phyloP scores from a whole-genome alignment of 1,140 invertebrate genomes.

The Zaprionus ghesquierei region DNA sequence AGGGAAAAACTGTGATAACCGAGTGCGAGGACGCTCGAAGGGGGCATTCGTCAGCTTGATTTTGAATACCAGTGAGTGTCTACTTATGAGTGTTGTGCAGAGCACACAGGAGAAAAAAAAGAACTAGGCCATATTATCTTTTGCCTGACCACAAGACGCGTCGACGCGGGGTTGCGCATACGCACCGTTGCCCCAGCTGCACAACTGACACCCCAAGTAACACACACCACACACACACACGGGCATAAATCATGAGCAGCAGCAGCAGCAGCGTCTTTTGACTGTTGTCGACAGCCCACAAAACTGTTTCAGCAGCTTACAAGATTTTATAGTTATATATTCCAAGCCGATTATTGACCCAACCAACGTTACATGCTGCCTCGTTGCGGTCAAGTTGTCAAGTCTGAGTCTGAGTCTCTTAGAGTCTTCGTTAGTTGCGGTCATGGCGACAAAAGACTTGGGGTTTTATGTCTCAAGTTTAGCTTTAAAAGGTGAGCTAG shows the following conservation, averaged over 20 bases:
- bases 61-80: constrained; percentile 45
- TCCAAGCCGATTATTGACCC: constrained; percentile 64
- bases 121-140: constrained; percentile 67
- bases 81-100: constrained; percentile 14
- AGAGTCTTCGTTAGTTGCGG: constrained; percentile 54
- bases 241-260: constrained; percentile 63
- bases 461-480: background rate
- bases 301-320: constrained; percentile 57
- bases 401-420: constrained; percentile 3
- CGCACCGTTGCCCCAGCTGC: constrained; percentile 27
- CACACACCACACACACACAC: constrained; percentile 2
- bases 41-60: constrained; percentile 16
- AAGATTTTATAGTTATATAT: constrained; percentile 53
- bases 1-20: constrained; percentile 44
- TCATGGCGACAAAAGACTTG: constrained; percentile 11
- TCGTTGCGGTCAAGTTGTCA: constrained; percentile 19
- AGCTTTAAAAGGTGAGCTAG: background rate
- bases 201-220: constrained; percentile 13
- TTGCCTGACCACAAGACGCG: constrained; percentile 70
- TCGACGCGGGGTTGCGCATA: constrained; percentile 55
- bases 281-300: constrained; percentile 39
- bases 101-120: background rate
- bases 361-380: background rate
- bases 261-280: constrained; percentile 41
- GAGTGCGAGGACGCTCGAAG: constrained; percentile 6